These are phyloP conservation scores for Triplophysa tibetana DNA, from an alignment of 2,113 vertebrate species.

Conservation along the genomic window DNA sequence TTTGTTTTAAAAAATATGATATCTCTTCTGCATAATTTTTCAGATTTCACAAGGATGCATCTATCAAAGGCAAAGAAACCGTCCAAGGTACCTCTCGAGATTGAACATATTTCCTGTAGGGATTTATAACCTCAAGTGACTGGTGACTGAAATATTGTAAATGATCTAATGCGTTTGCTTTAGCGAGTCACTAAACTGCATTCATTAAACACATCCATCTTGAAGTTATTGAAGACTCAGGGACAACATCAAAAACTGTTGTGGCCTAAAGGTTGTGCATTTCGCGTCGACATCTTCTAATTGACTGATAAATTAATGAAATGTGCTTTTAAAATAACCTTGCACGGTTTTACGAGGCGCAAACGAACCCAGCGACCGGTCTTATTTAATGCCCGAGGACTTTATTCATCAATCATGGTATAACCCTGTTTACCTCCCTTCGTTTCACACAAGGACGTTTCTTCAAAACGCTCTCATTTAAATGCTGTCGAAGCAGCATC, in stretches of 20 bases:
- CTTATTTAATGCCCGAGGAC: conserved; percentile 37
- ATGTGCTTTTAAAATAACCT: conserved; percentile 17
- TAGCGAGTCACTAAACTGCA: not conserved
- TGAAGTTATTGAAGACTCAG: conserved; percentile 10
- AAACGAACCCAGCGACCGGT: conserved; percentile 3
- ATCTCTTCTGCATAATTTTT: not conserved
- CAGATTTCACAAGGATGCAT: not conserved
- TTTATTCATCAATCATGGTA: conserved; percentile 28
- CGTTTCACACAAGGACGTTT: conserved; percentile 19
- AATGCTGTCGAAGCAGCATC: conserved; percentile 23
- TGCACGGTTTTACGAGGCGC: conserved; percentile 25
- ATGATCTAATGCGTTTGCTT: conserved; percentile 7
- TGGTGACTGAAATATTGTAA: not conserved
- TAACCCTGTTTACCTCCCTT: conserved; percentile 22
- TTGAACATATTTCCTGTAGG: not conserved
- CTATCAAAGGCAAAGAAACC: not conserved
- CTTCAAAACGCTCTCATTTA: conserved; percentile 27
- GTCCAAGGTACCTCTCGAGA: not conserved
- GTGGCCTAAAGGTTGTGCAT: not conserved
- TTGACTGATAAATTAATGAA: conserved; percentile 35
- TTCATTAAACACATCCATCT: not conserved
- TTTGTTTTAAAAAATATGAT: not conserved
- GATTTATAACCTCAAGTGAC: conserved; percentile 10
- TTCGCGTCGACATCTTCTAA: conserved; percentile 1
- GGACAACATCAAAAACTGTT: conserved; percentile 14